These are phyloP conservation scores for Hetaerina titia DNA, from an alignment of 2,888 invertebrate genomes.

Conservation along the genomic window DNA sequence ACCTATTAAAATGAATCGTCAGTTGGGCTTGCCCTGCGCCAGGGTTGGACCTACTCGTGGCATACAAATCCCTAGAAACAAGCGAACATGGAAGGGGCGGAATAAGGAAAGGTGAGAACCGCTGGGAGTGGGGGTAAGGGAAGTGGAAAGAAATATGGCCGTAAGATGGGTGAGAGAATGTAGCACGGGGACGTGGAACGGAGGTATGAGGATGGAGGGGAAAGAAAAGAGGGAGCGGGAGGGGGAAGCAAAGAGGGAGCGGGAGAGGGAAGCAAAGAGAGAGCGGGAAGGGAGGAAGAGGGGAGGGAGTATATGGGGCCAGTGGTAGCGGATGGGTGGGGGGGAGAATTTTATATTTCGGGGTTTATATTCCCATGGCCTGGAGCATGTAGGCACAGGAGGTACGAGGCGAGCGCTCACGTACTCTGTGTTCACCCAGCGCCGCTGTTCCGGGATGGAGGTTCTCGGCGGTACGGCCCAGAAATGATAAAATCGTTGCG, in stretches of 20 bases:
- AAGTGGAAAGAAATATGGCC: background rate
- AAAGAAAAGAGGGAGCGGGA: background rate
- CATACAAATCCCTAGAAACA: background rate
- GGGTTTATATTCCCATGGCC: background rate
- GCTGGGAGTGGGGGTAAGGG: background rate
- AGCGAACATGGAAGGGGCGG: background rate
- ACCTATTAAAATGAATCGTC: background rate
- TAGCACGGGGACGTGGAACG: background rate
- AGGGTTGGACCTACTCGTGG: background rate
- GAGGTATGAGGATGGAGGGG: background rate
- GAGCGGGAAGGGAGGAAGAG: background rate
- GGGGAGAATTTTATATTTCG: background rate
- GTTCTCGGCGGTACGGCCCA: background rate
- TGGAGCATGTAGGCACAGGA: background rate
- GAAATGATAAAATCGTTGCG: constrained; percentile 21
- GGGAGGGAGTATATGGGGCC: background rate
- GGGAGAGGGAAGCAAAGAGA: background rate
- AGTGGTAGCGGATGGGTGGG: background rate
- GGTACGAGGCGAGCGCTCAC: constrained; percentile 8
- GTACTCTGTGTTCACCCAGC: background rate
- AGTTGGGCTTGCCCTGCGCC: background rate
- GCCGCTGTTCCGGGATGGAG: background rate
- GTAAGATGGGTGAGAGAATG: background rate
- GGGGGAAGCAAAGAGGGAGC: background rate
- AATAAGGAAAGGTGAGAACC: background rate